A percentile compares a stretch with the other conserved stretches of the same genome.
Evolutionary conservation across 2,888 invertebrate species (phyloP).

Genomic region (Suillia variegata): DNA sequence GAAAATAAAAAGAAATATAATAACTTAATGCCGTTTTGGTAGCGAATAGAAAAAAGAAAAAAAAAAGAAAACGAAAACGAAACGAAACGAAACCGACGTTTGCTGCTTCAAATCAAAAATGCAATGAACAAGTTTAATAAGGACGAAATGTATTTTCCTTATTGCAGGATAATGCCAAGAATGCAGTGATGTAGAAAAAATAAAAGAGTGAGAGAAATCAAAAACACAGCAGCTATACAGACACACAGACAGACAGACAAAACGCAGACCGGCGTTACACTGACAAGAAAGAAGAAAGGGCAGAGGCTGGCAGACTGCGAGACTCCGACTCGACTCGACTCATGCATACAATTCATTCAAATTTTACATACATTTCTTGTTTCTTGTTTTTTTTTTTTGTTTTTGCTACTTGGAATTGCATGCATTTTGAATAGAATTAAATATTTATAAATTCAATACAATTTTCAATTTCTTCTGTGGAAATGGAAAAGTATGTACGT

Average conservation of each 20-base stretch:
- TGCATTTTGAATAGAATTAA: constrained; percentile 53
- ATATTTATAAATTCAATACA: constrained; percentile 61
- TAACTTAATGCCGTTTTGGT: constrained; percentile 11
- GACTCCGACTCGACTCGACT: background rate
- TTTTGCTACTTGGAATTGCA: constrained; percentile 33
- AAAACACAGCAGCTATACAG: background rate
- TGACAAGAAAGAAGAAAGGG: background rate
- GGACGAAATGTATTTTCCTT: constrained; percentile 4
- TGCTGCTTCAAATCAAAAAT: constrained; percentile 14
- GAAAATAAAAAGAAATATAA: background rate
- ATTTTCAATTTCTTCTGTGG: constrained; percentile 42
- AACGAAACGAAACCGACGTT: background rate
- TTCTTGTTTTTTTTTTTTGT: background rate
- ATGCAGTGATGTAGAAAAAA: background rate
- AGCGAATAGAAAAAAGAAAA: background rate
- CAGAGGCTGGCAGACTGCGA: background rate
- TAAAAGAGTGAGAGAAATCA: background rate
- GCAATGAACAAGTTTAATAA: constrained; percentile 10
- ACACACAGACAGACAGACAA: background rate
- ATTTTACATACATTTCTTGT: background rate
- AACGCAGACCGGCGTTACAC: background rate
- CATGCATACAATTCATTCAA: background rate
- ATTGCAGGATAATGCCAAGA: constrained; percentile 12
- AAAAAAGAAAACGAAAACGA: background rate
- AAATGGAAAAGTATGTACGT: background rate